Evolutionary conservation across 2,797 vertebrate species (phyloP), one percentile per base, ranked within the genome.

Genomic region (Gallinago solitaria): DNA sequence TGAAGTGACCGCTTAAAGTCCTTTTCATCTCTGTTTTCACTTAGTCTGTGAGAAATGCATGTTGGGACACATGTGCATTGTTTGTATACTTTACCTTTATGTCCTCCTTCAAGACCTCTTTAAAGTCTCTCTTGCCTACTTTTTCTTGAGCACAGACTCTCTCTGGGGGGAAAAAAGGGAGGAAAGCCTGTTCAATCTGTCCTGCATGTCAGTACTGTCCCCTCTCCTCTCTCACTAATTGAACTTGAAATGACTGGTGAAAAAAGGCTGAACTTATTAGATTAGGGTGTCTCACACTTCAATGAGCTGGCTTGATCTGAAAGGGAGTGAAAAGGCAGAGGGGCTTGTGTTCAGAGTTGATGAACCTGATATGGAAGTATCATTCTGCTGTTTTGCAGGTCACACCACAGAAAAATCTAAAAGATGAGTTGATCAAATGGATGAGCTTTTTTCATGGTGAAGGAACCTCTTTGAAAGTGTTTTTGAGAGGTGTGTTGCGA

Each of bases 351-450:
- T 90, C 77, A 77, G 83, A 77, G 75, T 91, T 50, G 90, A 77
- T 75, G 78, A 85, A 67, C n/a, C 59, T 90, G 74, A 47, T 69
- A 17, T 71, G n/a, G 45, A 96, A 82, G 23, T 53, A 90, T n/a
- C 24, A 3, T 57, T 92, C 73, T 70, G 41, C 56, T 74, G 59
- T 51, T 94, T 89, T 91, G 54, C 63, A 77, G 80, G 85, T 90
- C 77, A 89, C 16, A 20, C 43, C 24, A 25, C 28, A 82, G 64
- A 74, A 68, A 87, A 92, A 81, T 93, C 77, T 84, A 70, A 96
- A 92, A 93, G 94, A 95, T 93, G 2, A 93, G 28, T 48, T 71
- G 28, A 67, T 68, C 43, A 87, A 90, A 79, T 30, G 71, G 93
- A 87, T 47, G 19, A 32, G 43, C 57, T 77, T 91, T 79, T 69